phyloP scores from a whole-genome alignment of 2,888 invertebrate genomes.

The Galerucella calmariensis region DNA sequence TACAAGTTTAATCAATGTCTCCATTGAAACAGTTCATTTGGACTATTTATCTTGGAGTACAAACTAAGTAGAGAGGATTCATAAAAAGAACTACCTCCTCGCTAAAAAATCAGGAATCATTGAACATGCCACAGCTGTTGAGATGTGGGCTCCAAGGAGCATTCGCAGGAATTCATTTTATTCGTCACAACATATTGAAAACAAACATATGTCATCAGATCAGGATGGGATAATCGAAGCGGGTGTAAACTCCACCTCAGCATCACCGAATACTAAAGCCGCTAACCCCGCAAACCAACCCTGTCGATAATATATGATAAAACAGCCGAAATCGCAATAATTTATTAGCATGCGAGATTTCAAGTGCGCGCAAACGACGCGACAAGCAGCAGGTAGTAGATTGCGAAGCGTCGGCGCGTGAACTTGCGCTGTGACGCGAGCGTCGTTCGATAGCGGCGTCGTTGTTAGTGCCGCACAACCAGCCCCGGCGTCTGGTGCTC shows the following conservation, averaged over 20 bases:
- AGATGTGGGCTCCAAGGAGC: too few relatives aligned
- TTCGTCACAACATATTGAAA: background rate
- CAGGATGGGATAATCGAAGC: background rate
- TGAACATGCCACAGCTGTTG: background rate
- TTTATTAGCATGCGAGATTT: constrained; percentile 57
- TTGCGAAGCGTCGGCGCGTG: constrained; percentile 60
- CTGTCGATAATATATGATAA: constrained; percentile 46
- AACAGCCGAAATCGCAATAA: constrained; percentile 58
- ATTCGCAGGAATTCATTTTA: background rate
- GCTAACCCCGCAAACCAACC: constrained; percentile 27
- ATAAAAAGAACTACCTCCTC: too few relatives aligned
- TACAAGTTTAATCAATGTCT: too few relatives aligned
- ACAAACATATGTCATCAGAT: background rate
- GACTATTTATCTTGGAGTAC: too few relatives aligned
- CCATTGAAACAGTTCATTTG: too few relatives aligned
- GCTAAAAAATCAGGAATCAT: background rate
- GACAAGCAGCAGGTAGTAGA: constrained; percentile 63
- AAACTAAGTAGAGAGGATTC: too few relatives aligned
- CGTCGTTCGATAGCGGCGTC: constrained; percentile 64
- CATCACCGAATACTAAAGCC: constrained; percentile 9
- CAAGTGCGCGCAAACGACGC: constrained; percentile 53
- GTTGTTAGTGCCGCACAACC: constrained; percentile 64
- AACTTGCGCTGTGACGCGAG: constrained; percentile 62
- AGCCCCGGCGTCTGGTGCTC: constrained; percentile 63
- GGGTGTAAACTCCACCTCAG: constrained; percentile 7